Conservation (phyloP, 2,113 vertebrate genomes). For the Nettapus auritus region DNA sequence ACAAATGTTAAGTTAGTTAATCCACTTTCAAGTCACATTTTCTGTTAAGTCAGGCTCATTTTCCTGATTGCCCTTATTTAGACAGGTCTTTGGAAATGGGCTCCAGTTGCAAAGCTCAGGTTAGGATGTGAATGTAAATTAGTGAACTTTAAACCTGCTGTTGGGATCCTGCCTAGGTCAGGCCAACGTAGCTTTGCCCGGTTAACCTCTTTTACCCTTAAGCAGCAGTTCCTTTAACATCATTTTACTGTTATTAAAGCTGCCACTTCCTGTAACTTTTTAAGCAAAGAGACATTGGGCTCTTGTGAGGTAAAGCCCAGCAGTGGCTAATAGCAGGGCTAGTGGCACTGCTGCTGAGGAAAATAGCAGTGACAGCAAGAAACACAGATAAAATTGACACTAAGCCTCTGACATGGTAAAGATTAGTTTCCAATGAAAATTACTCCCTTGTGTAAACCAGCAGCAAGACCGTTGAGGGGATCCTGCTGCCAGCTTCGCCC, state of each 20-base stretch:
- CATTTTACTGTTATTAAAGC: conserved; percentile 58
- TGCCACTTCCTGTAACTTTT: conserved; percentile 41
- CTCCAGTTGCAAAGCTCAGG: conserved; percentile 39
- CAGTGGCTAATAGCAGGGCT: conserved; percentile 70
- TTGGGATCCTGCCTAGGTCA: conserved; percentile 20
- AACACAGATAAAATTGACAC: conserved; percentile 60
- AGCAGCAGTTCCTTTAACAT: conserved; percentile 22
- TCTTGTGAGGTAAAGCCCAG: conserved; percentile 47
- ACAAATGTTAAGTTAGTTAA: conserved; percentile 19
- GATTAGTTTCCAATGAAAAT: conserved; percentile 69
- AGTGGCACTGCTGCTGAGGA: conserved; percentile 62
- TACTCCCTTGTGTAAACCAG: conserved; percentile 55
- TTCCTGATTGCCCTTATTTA: conserved; percentile 70
- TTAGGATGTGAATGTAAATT: conserved; percentile 63
- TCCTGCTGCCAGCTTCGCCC: not conserved
- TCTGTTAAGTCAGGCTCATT: conserved; percentile 62
- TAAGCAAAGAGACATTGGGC: conserved; percentile 18
- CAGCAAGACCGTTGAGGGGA: not conserved
- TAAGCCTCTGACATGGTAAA: conserved; percentile 54
- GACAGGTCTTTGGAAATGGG: conserved; percentile 61
- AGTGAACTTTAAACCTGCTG: conserved; percentile 45
- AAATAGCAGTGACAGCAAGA: conserved; percentile 68
- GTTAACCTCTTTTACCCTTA: conserved; percentile 55
- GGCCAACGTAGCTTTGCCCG: conserved; percentile 17
- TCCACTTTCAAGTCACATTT: conserved; percentile 64